A percentile compares a stretch with the other conserved stretches of the same genome.
phyloP scores from a whole-genome alignment of 2,113 vertebrate species.

The Xiphophorus maculatus region DNA sequence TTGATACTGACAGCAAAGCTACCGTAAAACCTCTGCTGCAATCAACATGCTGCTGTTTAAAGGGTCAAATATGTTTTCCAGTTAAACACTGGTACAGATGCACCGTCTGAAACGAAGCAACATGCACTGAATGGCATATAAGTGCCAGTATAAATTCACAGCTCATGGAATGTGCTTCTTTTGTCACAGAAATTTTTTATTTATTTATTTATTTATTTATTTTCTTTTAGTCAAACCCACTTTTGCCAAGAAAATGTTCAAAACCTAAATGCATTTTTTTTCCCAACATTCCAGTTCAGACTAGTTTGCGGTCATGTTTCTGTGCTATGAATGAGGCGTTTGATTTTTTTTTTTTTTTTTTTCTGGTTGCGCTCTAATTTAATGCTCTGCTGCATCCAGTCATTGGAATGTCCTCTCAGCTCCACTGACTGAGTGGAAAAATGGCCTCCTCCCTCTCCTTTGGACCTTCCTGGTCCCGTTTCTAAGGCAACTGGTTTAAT shows the following conservation, averaged over 20 bases:
- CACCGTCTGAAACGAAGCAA: background rate
- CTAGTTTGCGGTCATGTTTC: conserved; percentile 15
- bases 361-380: conserved; percentile 20
- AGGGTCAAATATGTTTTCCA: conserved; percentile 18
- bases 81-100: conserved; percentile 8
- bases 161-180: conserved; percentile 33
- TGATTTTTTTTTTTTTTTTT: conserved; percentile 13
- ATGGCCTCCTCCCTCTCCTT: conserved; percentile 27
- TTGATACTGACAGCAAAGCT: conserved; percentile 38
- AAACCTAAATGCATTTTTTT: background rate
- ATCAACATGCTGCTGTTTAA: conserved; percentile 48
- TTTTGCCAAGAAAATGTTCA: background rate
- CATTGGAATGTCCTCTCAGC: conserved; percentile 18
- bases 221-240: background rate
- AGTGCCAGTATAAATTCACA: background rate
- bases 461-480: conserved; percentile 50
- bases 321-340: conserved; percentile 28
- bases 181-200: conserved; percentile 8
- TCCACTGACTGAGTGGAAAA: conserved; percentile 26
- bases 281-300: background rate
- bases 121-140: background rate
- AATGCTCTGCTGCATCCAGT: conserved; percentile 40
- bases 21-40: conserved; percentile 21
- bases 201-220: too few species aligned
- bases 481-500: conserved; percentile 65